Evolutionary conservation across 2,888 invertebrate species (phyloP).

Genomic region (Chelonus formosanus): DNA sequence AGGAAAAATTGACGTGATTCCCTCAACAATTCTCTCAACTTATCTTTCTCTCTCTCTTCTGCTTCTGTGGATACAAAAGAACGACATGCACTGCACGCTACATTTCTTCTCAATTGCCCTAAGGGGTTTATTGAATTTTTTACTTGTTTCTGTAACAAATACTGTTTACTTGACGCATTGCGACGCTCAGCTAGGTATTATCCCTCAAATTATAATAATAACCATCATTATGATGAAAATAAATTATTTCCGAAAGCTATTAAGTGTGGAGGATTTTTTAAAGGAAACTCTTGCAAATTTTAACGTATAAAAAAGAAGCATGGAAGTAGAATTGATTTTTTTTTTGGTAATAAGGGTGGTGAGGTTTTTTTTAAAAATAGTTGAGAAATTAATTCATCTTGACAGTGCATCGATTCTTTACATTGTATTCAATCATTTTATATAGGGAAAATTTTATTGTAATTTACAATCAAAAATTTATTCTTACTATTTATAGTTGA

Average conservation of each 20-base stretch:
- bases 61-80: slow-evolving; percentile 42
- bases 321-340: too few relatives aligned
- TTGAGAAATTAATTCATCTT: too few relatives aligned
- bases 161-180: slow-evolving; percentile 1
- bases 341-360: too few relatives aligned
- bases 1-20: slow-evolving; percentile 35
- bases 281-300: too few relatives aligned
- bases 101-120: slow-evolving; percentile 17
- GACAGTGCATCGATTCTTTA: too few relatives aligned
- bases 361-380: too few relatives aligned
- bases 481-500: too few relatives aligned
- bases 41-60: background rate
- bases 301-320: too few relatives aligned
- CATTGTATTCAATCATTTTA: too few relatives aligned
- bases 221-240: background rate
- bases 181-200: background rate
- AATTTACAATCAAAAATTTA: too few relatives aligned
- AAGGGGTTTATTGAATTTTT: background rate
- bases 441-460: too few relatives aligned
- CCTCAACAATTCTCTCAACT: background rate
- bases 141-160: background rate
- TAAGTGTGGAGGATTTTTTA: too few relatives aligned
- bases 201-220: background rate
- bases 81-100: slow-evolving; percentile 10
- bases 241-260: background rate